Percentiles rank a stretch among this genome's conserved stretches.
Evolutionary conservation across 2,113 vertebrate species (phyloP).

Genomic region (Leuciscus idus): DNA sequence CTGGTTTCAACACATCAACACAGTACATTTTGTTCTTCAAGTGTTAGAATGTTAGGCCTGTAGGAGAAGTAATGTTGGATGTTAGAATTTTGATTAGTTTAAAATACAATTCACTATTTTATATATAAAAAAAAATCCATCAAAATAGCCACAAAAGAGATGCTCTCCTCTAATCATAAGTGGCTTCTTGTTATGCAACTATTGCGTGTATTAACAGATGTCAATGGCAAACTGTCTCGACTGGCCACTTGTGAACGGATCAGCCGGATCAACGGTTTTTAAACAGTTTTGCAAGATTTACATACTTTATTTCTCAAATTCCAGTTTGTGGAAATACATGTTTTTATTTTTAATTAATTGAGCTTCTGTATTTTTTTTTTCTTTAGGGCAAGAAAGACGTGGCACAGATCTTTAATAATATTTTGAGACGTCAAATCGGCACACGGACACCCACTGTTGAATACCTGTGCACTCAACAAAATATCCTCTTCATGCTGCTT

Average conservation of each 20-base stretch:
- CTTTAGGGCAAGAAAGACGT: slow-evolving; percentile 95
- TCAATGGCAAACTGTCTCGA: not conserved
- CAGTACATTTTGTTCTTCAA: too few species aligned
- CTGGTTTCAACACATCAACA: too few species aligned
- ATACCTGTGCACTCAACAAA: slow-evolving; percentile 92
- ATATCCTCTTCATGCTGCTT: slow-evolving; percentile 92
- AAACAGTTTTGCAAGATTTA: not conserved
- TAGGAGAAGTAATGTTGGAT: too few species aligned
- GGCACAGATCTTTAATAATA: slow-evolving; percentile 98
- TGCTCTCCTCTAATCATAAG: not conserved
- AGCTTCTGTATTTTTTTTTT: slow-evolving; percentile 32
- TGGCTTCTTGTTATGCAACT: not conserved
- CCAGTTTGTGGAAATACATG: not conserved
- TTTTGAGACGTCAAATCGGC: slow-evolving; percentile 95
- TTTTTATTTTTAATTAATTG: not conserved
- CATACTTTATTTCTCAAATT: not conserved
- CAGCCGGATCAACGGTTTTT: too few species aligned
- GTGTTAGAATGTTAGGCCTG: too few species aligned
- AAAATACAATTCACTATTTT: too few species aligned
- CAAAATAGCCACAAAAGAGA: not conserved
- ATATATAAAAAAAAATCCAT: too few species aligned
- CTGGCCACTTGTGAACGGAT: not conserved
- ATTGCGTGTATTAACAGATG: not conserved
- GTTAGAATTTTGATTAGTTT: too few species aligned
- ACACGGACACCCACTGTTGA: slow-evolving; percentile 92